Evolutionary conservation across 2,888 invertebrate genomes (phyloP).

Genomic region (Pinctada fucata): DNA sequence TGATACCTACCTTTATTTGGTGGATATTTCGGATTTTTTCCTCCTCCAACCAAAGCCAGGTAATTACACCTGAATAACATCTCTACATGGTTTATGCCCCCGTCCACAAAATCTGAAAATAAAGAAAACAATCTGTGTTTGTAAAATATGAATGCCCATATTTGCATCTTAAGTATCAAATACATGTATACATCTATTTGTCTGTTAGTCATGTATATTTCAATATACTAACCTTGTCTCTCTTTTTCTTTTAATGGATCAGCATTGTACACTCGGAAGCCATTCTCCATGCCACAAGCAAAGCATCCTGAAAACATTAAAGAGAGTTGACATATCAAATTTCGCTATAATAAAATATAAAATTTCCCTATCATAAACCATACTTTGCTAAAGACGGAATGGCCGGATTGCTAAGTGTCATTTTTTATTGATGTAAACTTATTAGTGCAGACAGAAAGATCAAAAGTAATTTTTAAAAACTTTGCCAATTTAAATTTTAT

Average conservation of each 20-base stretch:
- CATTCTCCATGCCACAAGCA: conserved; percentile 97
- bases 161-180: no score
- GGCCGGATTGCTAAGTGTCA: no score
- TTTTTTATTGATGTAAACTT: no score
- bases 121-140: conserved; percentile 5
- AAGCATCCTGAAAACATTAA: conserved; percentile 99
- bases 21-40: conserved; percentile 93
- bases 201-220: no score
- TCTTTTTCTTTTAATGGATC: conserved; percentile 98
- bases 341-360: no score
- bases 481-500: no score
- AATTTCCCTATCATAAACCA: no score
- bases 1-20: conserved; percentile 90
- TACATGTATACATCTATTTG: no score
- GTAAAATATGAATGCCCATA: neutral
- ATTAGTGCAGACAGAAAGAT: no score
- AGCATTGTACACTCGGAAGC: conserved; percentile 97
- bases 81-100: conserved; percentile 95
- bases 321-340: neutral
- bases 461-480: no score
- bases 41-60: conserved; percentile 96
- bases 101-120: conserved; percentile 88
- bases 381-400: no score
- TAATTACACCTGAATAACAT: conserved; percentile 97
- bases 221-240: conserved; percentile 87